Conservation (phyloP, 2,113 vertebrate species). For the Peromyscus leucopus region DNA sequence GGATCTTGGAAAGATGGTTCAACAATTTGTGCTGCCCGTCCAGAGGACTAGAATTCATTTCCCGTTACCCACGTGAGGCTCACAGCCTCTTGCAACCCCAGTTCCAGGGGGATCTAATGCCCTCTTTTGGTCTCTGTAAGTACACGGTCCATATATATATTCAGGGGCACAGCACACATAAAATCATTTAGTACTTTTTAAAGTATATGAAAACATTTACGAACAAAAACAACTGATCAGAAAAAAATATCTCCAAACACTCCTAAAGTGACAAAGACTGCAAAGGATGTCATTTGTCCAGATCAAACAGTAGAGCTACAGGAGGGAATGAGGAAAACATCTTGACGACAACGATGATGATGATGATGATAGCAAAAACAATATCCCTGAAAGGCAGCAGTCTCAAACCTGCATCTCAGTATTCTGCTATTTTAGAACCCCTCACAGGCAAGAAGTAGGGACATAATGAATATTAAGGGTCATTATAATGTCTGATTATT, state of each 20-base stretch:
- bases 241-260: constrained; percentile 60
- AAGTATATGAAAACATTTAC: constrained; percentile 8
- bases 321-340: not conserved
- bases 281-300: constrained; percentile 18
- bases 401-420: not conserved
- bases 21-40: not conserved
- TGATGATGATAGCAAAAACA: too few species aligned
- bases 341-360: not conserved
- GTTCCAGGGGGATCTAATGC: not conserved
- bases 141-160: too few species aligned
- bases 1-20: too few species aligned
- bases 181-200: not conserved
- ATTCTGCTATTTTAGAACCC: not conserved
- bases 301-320: constrained; percentile 4
- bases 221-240: constrained; percentile 39
- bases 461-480: not conserved
- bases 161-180: too few species aligned
- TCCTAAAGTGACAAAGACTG: not conserved
- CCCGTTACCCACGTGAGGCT: too few species aligned
- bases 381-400: not conserved
- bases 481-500: not conserved
- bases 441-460: not conserved
- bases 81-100: too few species aligned
- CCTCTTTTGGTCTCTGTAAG: not conserved
- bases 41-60: not conserved